Evolutionary conservation across 2,797 vertebrate species (phyloP).

Genomic region (Coccyzus lansbergi): DNA sequence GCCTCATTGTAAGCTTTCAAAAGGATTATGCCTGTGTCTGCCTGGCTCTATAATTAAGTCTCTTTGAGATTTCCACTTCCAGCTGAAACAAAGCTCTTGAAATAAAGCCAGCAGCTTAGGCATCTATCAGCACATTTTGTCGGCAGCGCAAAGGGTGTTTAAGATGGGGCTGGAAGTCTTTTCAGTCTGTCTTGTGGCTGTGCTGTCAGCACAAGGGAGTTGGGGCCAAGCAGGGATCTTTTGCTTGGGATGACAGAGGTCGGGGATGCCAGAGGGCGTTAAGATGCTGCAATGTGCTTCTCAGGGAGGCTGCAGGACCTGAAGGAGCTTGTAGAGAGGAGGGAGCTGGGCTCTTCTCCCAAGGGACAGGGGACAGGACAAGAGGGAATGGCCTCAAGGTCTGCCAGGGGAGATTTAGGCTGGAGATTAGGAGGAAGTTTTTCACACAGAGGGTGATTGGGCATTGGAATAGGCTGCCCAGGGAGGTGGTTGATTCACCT

Average conservation of each 20-base stretch:
- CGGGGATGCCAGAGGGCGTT: background rate
- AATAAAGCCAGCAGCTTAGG: background rate
- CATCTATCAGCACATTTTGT: background rate
- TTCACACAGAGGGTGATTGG: too few relatives aligned
- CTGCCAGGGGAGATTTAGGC: too few relatives aligned
- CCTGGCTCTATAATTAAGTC: slow-evolving; percentile 42
- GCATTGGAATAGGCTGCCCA: too few relatives aligned
- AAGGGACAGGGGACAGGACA: too few relatives aligned
- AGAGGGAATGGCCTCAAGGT: too few relatives aligned
- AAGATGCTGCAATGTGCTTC: background rate
- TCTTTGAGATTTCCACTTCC: slow-evolving; percentile 35
- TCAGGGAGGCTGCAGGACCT: background rate
- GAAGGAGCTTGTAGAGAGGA: too few relatives aligned
- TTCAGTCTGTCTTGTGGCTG: background rate
- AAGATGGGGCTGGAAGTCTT: background rate
- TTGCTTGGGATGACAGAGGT: background rate
- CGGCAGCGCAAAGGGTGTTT: background rate
- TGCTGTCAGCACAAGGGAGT: background rate
- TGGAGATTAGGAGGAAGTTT: too few relatives aligned
- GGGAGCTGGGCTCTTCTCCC: too few relatives aligned
- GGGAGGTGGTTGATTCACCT: background rate
- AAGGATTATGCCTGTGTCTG: slow-evolving; percentile 11
- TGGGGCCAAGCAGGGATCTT: background rate
- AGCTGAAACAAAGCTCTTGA: slow-evolving; percentile 33
- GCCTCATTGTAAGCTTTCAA: slow-evolving; percentile 28